Percentiles rank a stretch among this genome's conserved stretches.
Conservation (phyloP, 2,113 vertebrate species). For the Nothobranchius furzeri region DNA sequence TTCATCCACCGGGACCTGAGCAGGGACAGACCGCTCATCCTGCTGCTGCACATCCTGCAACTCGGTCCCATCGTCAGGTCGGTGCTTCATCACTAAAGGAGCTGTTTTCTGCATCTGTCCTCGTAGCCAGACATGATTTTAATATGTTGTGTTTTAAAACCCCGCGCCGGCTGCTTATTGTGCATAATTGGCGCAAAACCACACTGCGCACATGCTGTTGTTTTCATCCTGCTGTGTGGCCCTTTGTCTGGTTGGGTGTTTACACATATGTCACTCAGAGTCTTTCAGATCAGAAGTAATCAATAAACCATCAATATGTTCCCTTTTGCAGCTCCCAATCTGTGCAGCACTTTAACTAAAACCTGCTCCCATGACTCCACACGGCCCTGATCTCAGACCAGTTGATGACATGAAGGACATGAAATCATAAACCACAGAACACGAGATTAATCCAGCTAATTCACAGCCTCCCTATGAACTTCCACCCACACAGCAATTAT, state of each 20-base stretch:
- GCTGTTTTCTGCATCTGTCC: background rate
- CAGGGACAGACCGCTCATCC: constrained; percentile 89
- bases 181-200: background rate
- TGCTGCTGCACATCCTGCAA: constrained; percentile 94
- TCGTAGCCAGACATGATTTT: background rate
- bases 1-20: constrained; percentile 95
- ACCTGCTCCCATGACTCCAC: background rate
- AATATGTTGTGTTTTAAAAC: background rate
- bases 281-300: constrained; percentile 23
- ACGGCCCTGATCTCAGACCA: constrained; percentile 5
- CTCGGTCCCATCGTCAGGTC: constrained; percentile 94
- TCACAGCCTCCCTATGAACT: background rate
- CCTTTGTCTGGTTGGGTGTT: constrained; percentile 25
- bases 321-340: background rate
- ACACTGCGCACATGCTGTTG: constrained; percentile 46
- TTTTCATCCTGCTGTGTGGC: constrained; percentile 20
- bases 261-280: constrained; percentile 5
- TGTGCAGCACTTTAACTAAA: background rate
- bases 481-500: background rate
- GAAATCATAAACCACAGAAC: constrained; percentile 4
- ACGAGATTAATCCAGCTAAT: constrained; percentile 29
- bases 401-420: constrained; percentile 16
- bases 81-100: constrained; percentile 45
- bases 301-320: constrained; percentile 42
- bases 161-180: background rate